Evolutionary conservation across 1,140 invertebrate genomes (phyloP).

Genomic region (Macrobrachium nipponense): DNA sequence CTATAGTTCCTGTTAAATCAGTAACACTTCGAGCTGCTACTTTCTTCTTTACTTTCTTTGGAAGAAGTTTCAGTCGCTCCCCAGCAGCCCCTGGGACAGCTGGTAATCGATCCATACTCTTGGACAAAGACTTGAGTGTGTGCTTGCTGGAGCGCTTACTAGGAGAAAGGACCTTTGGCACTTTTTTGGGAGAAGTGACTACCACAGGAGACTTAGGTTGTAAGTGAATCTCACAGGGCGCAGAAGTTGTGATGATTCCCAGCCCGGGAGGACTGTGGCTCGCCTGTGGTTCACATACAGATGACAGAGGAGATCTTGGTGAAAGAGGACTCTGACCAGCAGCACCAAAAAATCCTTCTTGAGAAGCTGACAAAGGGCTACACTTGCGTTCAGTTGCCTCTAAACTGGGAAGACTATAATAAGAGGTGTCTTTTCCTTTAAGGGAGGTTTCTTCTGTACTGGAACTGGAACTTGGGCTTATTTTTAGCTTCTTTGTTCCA

Average conservation of each 20-base stretch:
- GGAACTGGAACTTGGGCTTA: conserved; percentile 52
- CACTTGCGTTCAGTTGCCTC: conserved; percentile 50
- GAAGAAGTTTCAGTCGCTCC: conserved; percentile 49
- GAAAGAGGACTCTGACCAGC: conserved; percentile 49
- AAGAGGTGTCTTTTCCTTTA: conserved; percentile 41
- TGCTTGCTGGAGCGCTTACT: conserved; percentile 55
- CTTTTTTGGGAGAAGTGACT: conserved; percentile 44
- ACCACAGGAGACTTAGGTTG: conserved; percentile 52
- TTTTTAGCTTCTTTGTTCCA: conserved; percentile 60
- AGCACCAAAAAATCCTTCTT: conserved; percentile 42
- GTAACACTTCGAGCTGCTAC: conserved; percentile 50
- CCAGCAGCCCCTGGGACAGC: conserved; percentile 50
- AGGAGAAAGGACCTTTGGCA: conserved; percentile 47
- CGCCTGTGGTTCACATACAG: conserved; percentile 51
- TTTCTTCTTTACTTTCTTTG: conserved; percentile 56
- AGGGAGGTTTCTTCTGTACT: conserved; percentile 43
- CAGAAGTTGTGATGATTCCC: conserved; percentile 45
- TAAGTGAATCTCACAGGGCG: conserved; percentile 44
- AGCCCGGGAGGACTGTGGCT: conserved; percentile 52
- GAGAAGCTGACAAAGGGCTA: conserved; percentile 47
- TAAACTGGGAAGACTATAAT: conserved; percentile 47
- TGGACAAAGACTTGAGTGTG: conserved; percentile 51
- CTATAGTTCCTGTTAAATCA: conserved; percentile 45
- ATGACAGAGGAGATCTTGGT: conserved; percentile 47
- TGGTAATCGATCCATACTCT: conserved; percentile 52